phyloP scores from a whole-genome alignment of 1,140 invertebrate genomes.

The Drosophila ficusphila region DNA sequence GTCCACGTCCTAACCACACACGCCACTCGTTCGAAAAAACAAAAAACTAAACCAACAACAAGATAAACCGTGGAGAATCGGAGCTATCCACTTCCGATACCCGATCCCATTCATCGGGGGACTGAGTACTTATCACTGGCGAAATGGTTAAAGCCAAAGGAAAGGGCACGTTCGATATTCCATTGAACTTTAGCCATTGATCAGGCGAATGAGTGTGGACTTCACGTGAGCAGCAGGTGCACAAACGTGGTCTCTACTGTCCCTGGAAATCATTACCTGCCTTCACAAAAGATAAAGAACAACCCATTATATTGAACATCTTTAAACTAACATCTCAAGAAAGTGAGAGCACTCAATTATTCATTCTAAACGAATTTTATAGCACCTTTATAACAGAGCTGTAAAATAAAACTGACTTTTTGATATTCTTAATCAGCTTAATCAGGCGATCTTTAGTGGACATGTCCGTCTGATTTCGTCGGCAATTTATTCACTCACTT shows the following conservation, averaged over 20 bases:
- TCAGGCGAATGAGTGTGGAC: background rate
- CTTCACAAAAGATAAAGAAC: background rate
- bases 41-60: too few relatives aligned
- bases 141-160: slow-evolving; percentile 6
- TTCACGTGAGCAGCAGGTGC: slow-evolving; percentile 47
- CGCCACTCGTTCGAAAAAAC: background rate
- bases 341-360: background rate
- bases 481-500: background rate
- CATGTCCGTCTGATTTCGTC: too few relatives aligned
- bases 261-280: background rate
- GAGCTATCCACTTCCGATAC: slow-evolving; percentile 19
- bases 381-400: too few relatives aligned
- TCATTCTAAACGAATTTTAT: background rate
- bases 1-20: slow-evolving; percentile 54
- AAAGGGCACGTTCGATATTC: slow-evolving; percentile 44
- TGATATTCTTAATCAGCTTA: too few relatives aligned
- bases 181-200: slow-evolving; percentile 52
- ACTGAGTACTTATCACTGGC: slow-evolving; percentile 21
- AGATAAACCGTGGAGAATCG: slow-evolving; percentile 15
- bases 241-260: background rate
- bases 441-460: too few relatives aligned
- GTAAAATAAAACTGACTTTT: too few relatives aligned
- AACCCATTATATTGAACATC: background rate
- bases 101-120: slow-evolving; percentile 31
- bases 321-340: background rate